These are phyloP conservation scores for Macrophya alboannulata DNA, from an alignment of 2,888 invertebrate species.

Conservation along the genomic window DNA sequence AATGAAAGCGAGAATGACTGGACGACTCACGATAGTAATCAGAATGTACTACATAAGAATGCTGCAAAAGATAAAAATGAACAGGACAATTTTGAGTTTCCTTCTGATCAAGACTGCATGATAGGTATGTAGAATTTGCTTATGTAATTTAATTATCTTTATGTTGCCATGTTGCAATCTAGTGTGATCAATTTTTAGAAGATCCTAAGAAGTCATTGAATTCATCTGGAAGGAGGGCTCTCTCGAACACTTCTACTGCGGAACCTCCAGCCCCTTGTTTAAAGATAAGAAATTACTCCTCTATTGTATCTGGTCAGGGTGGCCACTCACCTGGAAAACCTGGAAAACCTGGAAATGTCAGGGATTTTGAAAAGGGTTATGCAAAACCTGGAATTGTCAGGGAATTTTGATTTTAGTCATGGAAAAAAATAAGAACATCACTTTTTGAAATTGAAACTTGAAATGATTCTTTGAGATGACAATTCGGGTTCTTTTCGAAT, in stretches of 20 bases:
- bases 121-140: constrained; percentile 8
- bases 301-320: constrained; percentile 16
- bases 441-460: neutral
- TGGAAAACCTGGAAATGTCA: constrained; percentile 45
- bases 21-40: constrained; percentile 38
- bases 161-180: neutral
- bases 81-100: constrained; percentile 16
- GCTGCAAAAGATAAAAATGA: constrained; percentile 16
- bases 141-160: constrained; percentile 23
- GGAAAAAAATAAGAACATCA: constrained; percentile 38
- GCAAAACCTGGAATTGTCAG: constrained; percentile 34
- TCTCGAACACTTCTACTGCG: neutral
- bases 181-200: constrained; percentile 13
- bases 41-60: neutral
- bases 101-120: constrained; percentile 25
- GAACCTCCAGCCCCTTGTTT: constrained; percentile 8
- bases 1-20: constrained; percentile 16
- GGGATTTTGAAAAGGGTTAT: constrained; percentile 13
- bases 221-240: neutral
- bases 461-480: constrained; percentile 16
- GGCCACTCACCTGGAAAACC: constrained; percentile 39
- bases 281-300: neutral
- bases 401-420: constrained; percentile 38
- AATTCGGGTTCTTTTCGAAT: neutral
- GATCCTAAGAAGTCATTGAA: neutral